phyloP scores from a whole-genome alignment of 1,140 invertebrate genomes.

The Eurosta solidaginis region DNA sequence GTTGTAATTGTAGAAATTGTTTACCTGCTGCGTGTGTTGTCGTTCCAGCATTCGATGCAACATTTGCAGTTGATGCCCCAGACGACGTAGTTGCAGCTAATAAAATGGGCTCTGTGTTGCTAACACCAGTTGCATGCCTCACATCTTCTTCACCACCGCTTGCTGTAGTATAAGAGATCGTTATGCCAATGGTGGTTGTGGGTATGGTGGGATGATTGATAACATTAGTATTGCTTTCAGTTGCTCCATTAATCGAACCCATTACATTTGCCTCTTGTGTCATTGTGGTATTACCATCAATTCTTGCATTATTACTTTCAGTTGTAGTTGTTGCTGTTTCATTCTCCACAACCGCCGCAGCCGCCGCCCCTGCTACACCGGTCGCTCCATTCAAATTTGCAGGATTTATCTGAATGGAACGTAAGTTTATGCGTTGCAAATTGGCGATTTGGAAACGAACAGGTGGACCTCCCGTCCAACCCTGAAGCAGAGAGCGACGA shows the following conservation, averaged over 20 bases:
- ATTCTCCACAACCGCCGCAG: not conserved
- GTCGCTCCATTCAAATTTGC: slow-evolving; percentile 31
- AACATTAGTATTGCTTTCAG: not conserved
- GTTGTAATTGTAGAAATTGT: not conserved
- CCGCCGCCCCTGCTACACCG: not conserved
- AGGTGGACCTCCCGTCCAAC: slow-evolving; percentile 34
- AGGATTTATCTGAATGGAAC: slow-evolving; percentile 39
- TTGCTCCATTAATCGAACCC: not conserved
- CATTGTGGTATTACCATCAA: not conserved
- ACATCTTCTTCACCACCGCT: not conserved
- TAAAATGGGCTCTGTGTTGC: not conserved
- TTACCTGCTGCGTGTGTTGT: slow-evolving; percentile 6
- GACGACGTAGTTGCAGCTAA: not conserved
- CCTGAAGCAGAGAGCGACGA: slow-evolving; percentile 29
- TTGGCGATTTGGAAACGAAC: slow-evolving; percentile 38
- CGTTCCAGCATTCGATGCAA: not conserved
- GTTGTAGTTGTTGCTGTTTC: not conserved
- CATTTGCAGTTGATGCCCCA: not conserved
- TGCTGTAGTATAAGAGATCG: not conserved
- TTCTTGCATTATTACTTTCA: not conserved
- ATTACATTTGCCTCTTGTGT: not conserved
- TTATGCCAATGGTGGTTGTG: not conserved
- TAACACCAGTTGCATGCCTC: not conserved
- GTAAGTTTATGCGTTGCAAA: slow-evolving; percentile 40
- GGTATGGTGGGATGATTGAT: not conserved